Base-by-base conservation (phyloP, 2,888 invertebrate genomes). In the Synanthedon myopaeformis region DNA sequence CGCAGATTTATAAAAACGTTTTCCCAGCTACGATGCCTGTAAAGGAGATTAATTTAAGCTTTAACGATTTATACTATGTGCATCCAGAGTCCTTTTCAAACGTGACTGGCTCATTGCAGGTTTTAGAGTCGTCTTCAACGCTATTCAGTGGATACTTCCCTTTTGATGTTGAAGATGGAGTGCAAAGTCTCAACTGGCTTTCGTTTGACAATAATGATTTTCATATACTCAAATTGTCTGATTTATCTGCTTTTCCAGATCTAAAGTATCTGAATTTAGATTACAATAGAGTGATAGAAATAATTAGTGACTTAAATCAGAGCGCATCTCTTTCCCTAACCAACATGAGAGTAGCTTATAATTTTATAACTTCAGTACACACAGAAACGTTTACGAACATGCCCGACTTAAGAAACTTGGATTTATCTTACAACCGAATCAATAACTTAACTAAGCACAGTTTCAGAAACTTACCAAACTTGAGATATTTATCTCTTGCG, bases 171-270 rank as follows among this genome's bases (percentile, higher is more conserved):
- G 90, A 96, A 49, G 91, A 91, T 59, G 93, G 92, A 8, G 86
- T 96, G 14, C 90, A 90, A 48, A 92, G 92, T 66, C 87, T 96
- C 8, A 91, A 92, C 69, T 96, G 95, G 94, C 82, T 96, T 56
- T 94, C 95, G 0, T 84, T 96, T 67, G 96, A 96, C 76, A 95
- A 96, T 79, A 96, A 96, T 69, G 94, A 95, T 71, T 91, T 96
- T 63, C 92, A 93, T 72, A 89, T 89, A 12, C 85, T 96, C 13
- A 90, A 92, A 54, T 88, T 92, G 49, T 90, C 92, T n/a, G 92
- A 94, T 5, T 89, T 95, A 48, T 90, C 91, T 56, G 88, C 91
- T 52, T 90, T 94, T 74, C 89, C 89, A 6, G 91, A 91, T 67
- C 72, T 95, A 28, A 92, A 92, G 69, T 96, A 96, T 79, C 87